These are phyloP conservation scores for Odontamblyopus lacepedii DNA, from an alignment of 2,797 vertebrate genomes.

Conservation along the genomic window DNA sequence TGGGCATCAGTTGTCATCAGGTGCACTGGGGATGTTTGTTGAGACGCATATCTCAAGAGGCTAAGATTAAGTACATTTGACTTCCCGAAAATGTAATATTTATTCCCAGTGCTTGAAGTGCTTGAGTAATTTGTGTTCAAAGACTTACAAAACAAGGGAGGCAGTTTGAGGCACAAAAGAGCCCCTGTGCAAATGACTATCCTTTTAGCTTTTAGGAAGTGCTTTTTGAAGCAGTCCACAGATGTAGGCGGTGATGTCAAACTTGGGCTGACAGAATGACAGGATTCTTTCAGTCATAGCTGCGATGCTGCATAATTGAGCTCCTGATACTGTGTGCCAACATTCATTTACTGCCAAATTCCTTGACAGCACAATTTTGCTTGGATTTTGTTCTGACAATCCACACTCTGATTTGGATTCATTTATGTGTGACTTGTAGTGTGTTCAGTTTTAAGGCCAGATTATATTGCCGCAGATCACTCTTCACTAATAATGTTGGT, in stretches of 20 bases:
- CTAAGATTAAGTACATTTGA: constrained; percentile 3
- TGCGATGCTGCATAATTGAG: constrained; percentile 33
- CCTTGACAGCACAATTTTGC: background rate
- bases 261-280: constrained; percentile 41
- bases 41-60: background rate
- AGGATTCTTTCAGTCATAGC: constrained; percentile 36
- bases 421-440: background rate
- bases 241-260: constrained; percentile 36
- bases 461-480: background rate
- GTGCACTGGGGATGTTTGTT: background rate
- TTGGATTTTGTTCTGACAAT: constrained; percentile 10
- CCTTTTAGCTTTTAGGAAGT: constrained; percentile 18
- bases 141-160: constrained; percentile 20
- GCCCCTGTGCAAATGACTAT: constrained; percentile 5
- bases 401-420: background rate
- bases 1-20: no score
- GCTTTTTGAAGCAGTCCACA: constrained; percentile 25
- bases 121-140: constrained; percentile 15
- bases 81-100: constrained; percentile 1
- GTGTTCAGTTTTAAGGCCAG: background rate
- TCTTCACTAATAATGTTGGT: background rate
- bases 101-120: constrained; percentile 7
- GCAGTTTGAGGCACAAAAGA: constrained; percentile 3
- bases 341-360: constrained; percentile 17
- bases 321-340: constrained; percentile 25